Percentiles rank a stretch among this genome's conserved stretches.
phyloP scores from a whole-genome alignment of 2,113 vertebrate species.

The Vireo altiloquus region DNA sequence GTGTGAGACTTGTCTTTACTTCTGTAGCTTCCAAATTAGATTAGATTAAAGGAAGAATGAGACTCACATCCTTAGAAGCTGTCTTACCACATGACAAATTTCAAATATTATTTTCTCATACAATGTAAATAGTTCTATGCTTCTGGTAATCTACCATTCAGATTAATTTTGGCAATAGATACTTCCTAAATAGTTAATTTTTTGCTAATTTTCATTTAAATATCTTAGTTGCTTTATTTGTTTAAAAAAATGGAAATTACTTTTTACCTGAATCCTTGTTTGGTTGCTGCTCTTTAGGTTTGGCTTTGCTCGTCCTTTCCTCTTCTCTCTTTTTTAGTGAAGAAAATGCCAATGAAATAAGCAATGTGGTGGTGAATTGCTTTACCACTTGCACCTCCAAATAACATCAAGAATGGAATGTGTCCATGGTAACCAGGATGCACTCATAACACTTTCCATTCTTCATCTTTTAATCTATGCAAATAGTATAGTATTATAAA shows the following conservation, averaged over 20 bases:
- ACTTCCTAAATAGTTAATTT: neutral
- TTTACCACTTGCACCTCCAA: neutral
- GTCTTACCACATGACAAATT: neutral
- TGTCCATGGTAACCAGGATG: neutral
- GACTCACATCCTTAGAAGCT: neutral
- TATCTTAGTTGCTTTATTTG: neutral
- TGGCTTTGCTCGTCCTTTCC: neutral
- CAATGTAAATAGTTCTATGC: neutral
- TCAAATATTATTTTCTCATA: neutral
- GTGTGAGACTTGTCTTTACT: neutral
- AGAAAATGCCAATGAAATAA: neutral
- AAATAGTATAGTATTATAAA: conserved; percentile 9
- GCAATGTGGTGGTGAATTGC: neutral
- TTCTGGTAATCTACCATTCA: neutral
- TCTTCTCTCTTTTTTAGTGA: neutral
- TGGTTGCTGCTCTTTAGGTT: neutral
- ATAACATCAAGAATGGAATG: neutral
- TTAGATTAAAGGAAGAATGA: neutral
- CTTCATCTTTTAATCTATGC: neutral
- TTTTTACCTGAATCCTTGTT: neutral
- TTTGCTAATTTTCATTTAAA: neutral
- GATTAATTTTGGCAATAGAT: neutral
- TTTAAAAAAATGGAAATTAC: neutral
- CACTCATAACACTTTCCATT: neutral
- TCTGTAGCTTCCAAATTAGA: neutral